Percentiles rank a stretch among this genome's conserved stretches.
Evolutionary conservation across 2,888 invertebrate genomes (phyloP).

Genomic region (Papilio gigon): DNA sequence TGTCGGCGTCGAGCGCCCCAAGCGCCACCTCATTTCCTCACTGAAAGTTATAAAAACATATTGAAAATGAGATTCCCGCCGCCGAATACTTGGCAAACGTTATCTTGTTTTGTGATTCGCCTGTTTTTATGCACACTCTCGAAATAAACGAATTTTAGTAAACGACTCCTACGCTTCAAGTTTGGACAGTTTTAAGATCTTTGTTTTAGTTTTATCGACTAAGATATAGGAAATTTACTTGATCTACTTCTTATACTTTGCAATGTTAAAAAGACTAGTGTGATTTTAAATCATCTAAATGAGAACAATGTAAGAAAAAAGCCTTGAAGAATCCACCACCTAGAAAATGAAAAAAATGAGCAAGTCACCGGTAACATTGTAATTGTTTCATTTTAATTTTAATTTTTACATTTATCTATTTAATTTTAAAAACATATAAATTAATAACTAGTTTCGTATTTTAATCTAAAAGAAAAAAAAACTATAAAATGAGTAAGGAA

Average conservation of each 20-base stretch:
- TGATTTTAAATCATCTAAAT: not conserved
- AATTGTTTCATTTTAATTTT: too few species aligned
- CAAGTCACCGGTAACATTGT: too few species aligned
- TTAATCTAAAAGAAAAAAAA: not conserved
- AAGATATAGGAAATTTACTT: not conserved
- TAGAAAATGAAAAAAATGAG: too few species aligned
- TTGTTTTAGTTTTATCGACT: not conserved
- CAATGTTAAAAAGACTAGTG: not conserved
- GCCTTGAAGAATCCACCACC: too few species aligned
- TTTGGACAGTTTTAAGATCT: conserved; percentile 30
- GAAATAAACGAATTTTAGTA: conserved; percentile 71
- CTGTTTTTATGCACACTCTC: conserved; percentile 74
- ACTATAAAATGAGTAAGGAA: not conserved
- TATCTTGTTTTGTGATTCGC: conserved; percentile 81
- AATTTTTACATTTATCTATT: too few species aligned
- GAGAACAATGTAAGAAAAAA: too few species aligned
- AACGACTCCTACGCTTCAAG: conserved; percentile 52
- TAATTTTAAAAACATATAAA: too few species aligned
- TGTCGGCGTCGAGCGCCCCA: conserved; percentile 69
- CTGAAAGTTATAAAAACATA: conserved; percentile 83
- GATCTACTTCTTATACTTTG: not conserved
- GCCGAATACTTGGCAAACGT: conserved; percentile 75
- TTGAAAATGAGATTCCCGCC: conserved; percentile 81
- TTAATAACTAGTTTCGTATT: not conserved
- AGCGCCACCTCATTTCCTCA: conserved; percentile 81